Percentiles rank a stretch among this genome's conserved stretches.
Evolutionary conservation across 2,888 invertebrate species (phyloP).

Genomic region (Cordilura impudica): DNA sequence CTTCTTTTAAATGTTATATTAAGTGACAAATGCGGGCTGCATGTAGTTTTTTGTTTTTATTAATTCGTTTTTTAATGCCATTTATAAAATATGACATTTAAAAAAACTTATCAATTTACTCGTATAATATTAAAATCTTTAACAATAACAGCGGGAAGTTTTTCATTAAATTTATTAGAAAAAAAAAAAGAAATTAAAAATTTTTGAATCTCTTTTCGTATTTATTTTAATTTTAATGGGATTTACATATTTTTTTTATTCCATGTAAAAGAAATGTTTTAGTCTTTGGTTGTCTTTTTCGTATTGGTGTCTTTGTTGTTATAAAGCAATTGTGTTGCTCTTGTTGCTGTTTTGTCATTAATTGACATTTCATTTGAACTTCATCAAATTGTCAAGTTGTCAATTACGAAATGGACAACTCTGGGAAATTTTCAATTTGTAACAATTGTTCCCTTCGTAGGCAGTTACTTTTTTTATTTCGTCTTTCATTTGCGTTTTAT

Average conservation of each 20-base stretch:
- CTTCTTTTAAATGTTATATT: slow-evolving; percentile 6
- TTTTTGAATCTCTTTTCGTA: slow-evolving; percentile 26
- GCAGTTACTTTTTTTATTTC: not conserved
- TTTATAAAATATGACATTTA: slow-evolving; percentile 28
- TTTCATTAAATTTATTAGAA: slow-evolving; percentile 43
- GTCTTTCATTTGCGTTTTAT: not conserved
- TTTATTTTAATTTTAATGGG: slow-evolving; percentile 52
- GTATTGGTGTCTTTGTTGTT: not conserved
- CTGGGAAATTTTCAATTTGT: slow-evolving; percentile 60
- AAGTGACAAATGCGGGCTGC: slow-evolving; percentile 50
- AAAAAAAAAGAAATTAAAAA: slow-evolving; percentile 13
- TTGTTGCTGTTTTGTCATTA: slow-evolving; percentile 59
- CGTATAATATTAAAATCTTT: slow-evolving; percentile 21
- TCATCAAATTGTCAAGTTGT: slow-evolving; percentile 63
- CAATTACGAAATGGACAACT: slow-evolving; percentile 57
- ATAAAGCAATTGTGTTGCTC: slow-evolving; percentile 24
- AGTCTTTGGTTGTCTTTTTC: not conserved
- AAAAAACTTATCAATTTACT: slow-evolving; percentile 24
- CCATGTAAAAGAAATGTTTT: slow-evolving; percentile 11
- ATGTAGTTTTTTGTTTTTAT: not conserved
- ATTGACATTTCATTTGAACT: slow-evolving; percentile 66
- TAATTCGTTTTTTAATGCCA: slow-evolving; percentile 7
- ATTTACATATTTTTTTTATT: slow-evolving; percentile 23
- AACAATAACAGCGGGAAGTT: slow-evolving; percentile 52
- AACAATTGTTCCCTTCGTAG: slow-evolving; percentile 26